Percentiles rank a stretch among this genome's conserved stretches.
Evolutionary conservation across 2,888 invertebrate genomes (phyloP).

Genomic region (Syritta pipiens): DNA sequence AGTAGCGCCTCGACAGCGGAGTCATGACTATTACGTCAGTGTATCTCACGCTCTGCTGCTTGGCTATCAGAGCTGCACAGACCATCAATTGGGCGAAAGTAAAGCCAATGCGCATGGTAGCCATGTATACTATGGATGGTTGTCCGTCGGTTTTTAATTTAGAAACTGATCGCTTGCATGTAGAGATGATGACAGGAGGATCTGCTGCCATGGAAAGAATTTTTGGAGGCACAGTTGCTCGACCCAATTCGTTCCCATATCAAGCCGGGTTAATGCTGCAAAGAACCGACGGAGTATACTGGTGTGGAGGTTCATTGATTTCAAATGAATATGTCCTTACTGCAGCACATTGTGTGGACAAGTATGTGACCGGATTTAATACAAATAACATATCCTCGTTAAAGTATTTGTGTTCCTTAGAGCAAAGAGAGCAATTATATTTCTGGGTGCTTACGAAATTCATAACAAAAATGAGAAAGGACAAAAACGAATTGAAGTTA

Average conservation of each 20-base stretch:
- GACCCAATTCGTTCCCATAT: constrained; percentile 76
- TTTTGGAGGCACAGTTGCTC: constrained; percentile 76
- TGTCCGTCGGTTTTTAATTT: constrained; percentile 74
- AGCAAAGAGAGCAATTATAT: constrained; percentile 76
- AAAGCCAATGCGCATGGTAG: constrained; percentile 77
- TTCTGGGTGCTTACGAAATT: constrained; percentile 78
- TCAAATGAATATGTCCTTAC: constrained; percentile 76
- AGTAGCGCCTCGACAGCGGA: neutral
- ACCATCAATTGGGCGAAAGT: constrained; percentile 76
- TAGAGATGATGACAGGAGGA: constrained; percentile 74
- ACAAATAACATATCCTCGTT: too few relatives aligned
- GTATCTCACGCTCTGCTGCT: constrained; percentile 54
- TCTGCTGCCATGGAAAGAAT: constrained; percentile 78
- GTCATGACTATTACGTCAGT: constrained; percentile 49
- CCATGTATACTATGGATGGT: constrained; percentile 72
- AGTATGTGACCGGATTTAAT: too few relatives aligned
- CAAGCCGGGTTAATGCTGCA: constrained; percentile 76
- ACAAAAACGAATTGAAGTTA: constrained; percentile 78
- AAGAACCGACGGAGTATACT: constrained; percentile 73
- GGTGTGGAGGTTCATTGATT: constrained; percentile 78
- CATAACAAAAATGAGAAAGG: constrained; percentile 76
- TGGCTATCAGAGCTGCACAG: constrained; percentile 54
- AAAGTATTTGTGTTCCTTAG: constrained; percentile 55
- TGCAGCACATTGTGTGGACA: constrained; percentile 78
- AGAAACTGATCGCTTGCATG: constrained; percentile 74